These are phyloP conservation scores for Eurystomus gularis DNA, from an alignment of 2,113 vertebrate genomes.

Conservation along the genomic window DNA sequence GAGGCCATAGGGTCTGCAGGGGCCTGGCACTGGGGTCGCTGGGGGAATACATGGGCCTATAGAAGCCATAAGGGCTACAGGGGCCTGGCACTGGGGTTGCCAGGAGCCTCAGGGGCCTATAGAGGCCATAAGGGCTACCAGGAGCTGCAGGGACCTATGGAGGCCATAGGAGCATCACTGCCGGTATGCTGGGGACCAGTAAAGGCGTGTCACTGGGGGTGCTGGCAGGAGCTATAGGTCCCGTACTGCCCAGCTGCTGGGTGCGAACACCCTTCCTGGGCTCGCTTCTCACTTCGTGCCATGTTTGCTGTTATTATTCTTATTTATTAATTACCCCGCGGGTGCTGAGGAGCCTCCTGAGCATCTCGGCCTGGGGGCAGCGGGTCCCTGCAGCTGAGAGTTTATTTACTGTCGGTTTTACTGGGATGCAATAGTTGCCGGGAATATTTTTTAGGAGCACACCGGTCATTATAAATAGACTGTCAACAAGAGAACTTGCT, in stretches of 20 bases:
- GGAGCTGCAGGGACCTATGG: background rate
- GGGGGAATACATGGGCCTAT: too few species aligned
- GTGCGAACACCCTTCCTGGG: rapidly evolving
- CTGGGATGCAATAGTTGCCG: rapidly evolving
- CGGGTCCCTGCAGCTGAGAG: background rate
- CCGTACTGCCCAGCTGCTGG: rapidly evolving
- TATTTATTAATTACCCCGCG: rapidly evolving
- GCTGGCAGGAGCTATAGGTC: background rate
- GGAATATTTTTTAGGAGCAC: rapidly evolving
- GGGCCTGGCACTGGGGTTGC: background rate
- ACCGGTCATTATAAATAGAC: background rate
- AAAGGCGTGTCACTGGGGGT: background rate
- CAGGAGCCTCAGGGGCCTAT: too few species aligned
- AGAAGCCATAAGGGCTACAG: background rate
- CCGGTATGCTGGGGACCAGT: background rate
- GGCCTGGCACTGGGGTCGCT: background rate
- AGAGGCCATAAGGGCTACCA: too few species aligned
- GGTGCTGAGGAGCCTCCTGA: background rate
- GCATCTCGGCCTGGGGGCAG: background rate
- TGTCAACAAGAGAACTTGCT: background rate
- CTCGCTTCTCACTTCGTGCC: rapidly evolving
- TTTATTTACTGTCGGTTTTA: background rate
- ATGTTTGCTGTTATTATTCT: background rate
- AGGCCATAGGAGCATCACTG: background rate
- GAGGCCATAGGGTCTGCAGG: background rate